Evolutionary conservation across 2,888 invertebrate genomes (phyloP), one percentile per base, ranked within the genome.

Genomic region (Apamea anceps): DNA sequence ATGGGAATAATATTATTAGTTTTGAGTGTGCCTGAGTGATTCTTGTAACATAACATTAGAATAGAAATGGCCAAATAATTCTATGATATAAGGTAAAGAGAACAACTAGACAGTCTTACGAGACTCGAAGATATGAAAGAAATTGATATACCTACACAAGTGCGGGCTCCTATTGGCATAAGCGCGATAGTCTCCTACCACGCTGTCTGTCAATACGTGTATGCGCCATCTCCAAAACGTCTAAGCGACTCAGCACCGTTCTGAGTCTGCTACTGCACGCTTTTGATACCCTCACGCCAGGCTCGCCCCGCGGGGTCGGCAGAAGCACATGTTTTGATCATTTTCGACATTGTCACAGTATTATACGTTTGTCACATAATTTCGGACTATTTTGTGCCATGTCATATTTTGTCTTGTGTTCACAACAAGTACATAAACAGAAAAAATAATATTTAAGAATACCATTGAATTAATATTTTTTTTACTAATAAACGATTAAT

Each of bases 221-320:
- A 85, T 72, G 75, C 87, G 78, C 82, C 75, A 82, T 79, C 85
- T 84, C 87, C 92, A 93, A 94, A 93, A 94, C 96, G 96, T 96
- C 96, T 95, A 91, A 93, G 95, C 94, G 93, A 93, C 96, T 96
- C 96, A 96, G 96, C 96, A 54, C 82, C 88, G 80, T 86, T 89
- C 96, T 96, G 96, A 96, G 96, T 94, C 93, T 90, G 95, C 94
- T 93, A 91, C 90, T 95, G 96, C 96, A 96, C 96, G 96, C 95
- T 96, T 94, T 95, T 93, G 93, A 93, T 87, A 77, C 82, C 62
- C 10, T 82, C 60, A 82, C 79, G 86, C 88, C 65, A 21, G 15
- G 66, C 65, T 77, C 66, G 66, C 63, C 37, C 62, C 32, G 28
- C 42, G 28, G 57, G 77, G 77, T 62, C 60, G 48, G 82, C 67